A percentile compares a stretch with the other conserved stretches of the same genome.
Conservation (phyloP, 1,140 invertebrate species). For the Sarcophaga peregrina region DNA sequence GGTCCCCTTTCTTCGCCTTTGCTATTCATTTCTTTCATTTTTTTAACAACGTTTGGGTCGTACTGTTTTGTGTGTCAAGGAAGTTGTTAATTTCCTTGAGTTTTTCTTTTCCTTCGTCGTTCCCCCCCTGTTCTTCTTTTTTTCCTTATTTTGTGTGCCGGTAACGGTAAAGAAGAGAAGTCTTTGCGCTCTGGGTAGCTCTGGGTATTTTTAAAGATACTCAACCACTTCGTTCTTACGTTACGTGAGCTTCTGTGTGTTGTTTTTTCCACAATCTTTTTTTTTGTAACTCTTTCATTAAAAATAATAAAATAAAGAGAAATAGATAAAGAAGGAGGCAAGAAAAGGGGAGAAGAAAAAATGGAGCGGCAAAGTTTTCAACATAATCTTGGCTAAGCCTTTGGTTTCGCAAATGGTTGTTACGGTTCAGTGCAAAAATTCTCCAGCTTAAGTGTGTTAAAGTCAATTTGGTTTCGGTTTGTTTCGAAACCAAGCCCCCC, state of each 20-base stretch:
- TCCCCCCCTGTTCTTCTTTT: no score
- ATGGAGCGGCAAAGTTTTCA: background rate
- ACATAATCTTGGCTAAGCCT: background rate
- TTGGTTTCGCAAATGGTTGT: slow-evolving; percentile 14
- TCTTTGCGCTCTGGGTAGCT: no score
- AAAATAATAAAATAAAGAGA: background rate
- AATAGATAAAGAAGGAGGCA: no score
- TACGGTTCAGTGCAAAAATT: background rate
- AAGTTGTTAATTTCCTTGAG: slow-evolving; percentile 10
- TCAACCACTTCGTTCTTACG: no score
- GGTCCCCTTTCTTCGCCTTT: no score
- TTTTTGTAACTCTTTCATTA: background rate
- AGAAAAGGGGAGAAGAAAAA: background rate
- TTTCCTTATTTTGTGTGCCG: no score
- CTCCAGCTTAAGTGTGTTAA: background rate
- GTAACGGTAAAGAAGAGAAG: no score
- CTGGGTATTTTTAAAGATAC: no score
- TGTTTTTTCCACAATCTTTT: background rate
- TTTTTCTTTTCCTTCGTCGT: background rate
- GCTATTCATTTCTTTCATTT: no score
- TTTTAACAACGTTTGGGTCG: no score
- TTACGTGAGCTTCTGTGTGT: background rate
- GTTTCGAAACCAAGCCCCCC: no score
- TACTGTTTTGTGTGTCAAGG: background rate
- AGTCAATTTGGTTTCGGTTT: background rate